Evolutionary conservation across 2,888 invertebrate genomes (phyloP), one percentile per base, ranked within the genome.

Genomic region (Pterostichus niger): DNA sequence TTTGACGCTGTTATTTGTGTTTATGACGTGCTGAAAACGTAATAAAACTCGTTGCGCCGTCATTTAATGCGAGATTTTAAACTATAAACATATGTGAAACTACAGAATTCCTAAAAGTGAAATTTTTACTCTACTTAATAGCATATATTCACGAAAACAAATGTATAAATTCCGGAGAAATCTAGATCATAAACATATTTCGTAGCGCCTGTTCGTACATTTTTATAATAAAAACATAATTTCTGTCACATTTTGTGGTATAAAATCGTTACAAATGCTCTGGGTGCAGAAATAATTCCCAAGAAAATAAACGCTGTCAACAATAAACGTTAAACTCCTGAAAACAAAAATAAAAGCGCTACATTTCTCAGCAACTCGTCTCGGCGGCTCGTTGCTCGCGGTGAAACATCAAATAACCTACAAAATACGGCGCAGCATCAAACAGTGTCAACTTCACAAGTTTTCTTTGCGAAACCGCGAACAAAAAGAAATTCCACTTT

Each of bases 381-480:
- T 40, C 40, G 40, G 6, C 24, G 4, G 3, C 68, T 71, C 68
- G 68, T 44, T 44, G 44, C 68, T 71, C 24, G 68, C 68, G 68
- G 68, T 44, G 68, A 76, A 76, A 76, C 76, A 76, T 76, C 76
- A 76, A 76, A 76, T 76, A 56, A 76, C 76, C 54, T 15, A 76
- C 76, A 76, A 76, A 76, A 76, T 54, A 49, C 76, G 24, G 33
- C 76, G 46, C 76, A 76, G 56, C 76, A 76, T 76, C 56, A 54
- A 76, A 76, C 54, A 76, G 56, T 76, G 76, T 76, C 76, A 76
- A 76, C 76, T 76, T 76, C 56, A 56, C 76, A 54, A 76, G 76
- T 76, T 76, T 76, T 76, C 76, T 76, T 76, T 76, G 76, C 76
- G 76, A 13, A 56, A 76, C 35, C 76, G 35, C 54, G 10, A 76